Conservation (phyloP, 2,113 vertebrate genomes). For the Perca flavescens region DNA sequence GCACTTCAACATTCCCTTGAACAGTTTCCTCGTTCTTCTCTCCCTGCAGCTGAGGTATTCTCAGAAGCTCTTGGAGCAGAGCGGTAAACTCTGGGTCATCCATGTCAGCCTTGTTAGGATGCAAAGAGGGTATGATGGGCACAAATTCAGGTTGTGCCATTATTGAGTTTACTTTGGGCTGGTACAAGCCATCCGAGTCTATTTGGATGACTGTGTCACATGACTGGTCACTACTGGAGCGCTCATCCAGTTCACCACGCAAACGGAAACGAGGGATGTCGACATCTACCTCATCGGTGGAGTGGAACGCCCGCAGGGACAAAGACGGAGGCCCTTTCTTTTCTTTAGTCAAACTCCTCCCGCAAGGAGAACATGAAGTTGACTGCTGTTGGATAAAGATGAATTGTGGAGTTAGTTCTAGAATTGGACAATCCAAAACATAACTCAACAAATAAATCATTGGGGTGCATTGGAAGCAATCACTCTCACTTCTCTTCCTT, state of each 20-base stretch:
- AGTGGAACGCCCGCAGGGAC: conserved; percentile 92
- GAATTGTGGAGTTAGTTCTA: conserved; percentile 21
- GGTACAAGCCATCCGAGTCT: conserved; percentile 90
- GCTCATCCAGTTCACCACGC: conserved; percentile 91
- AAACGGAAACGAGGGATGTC: conserved; percentile 88
- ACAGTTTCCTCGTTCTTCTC: conserved; percentile 68
- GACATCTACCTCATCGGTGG: conserved; percentile 87
- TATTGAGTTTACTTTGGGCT: conserved; percentile 87
- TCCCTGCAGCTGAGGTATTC: conserved; percentile 72
- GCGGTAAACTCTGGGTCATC: conserved; percentile 76
- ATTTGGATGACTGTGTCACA: conserved; percentile 96
- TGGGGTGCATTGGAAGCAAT: not conserved
- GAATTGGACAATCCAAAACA: not conserved
- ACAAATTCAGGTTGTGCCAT: conserved; percentile 92
- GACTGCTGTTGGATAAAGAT: conserved; percentile 82
- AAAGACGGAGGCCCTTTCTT: conserved; percentile 87
- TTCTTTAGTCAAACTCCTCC: conserved; percentile 93
- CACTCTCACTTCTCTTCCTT: not conserved
- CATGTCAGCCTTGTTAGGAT: conserved; percentile 87
- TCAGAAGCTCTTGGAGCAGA: conserved; percentile 77
- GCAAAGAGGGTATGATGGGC: conserved; percentile 95
- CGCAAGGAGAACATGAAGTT: conserved; percentile 93
- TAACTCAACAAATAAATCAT: not conserved
- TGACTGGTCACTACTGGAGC: conserved; percentile 95
- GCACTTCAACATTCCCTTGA: conserved; percentile 39